Percentiles rank a stretch among this genome's conserved stretches.
phyloP scores from a whole-genome alignment of 2,113 vertebrate genomes.

The Percopsis transmontana region DNA sequence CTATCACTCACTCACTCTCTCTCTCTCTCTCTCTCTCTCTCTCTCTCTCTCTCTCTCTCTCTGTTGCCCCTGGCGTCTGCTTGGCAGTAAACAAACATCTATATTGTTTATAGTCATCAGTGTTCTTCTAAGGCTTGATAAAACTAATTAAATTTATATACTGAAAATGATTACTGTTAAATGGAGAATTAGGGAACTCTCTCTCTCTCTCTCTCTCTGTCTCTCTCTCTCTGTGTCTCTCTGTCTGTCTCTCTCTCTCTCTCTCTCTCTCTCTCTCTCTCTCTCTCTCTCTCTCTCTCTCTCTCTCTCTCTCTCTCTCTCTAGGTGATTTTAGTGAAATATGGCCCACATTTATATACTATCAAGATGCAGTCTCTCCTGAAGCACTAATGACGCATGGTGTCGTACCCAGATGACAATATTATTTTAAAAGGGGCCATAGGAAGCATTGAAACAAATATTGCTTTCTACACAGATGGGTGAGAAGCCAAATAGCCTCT shows the following conservation, averaged over 20 bases:
- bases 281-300: no score
- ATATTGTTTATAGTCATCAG: slow-evolving; percentile 42
- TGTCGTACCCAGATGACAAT: slow-evolving; percentile 27
- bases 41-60: slow-evolving; percentile 2
- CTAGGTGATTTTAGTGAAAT: no score
- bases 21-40: slow-evolving; percentile 2
- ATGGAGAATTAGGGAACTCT: not conserved
- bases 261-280: no score
- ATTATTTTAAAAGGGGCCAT: slow-evolving; percentile 9
- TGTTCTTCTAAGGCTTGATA: slow-evolving; percentile 33
- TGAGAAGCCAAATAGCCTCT: slow-evolving; percentile 52
- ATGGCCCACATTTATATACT: slow-evolving; percentile 16
- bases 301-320: no score
- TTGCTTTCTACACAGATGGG: slow-evolving; percentile 46
- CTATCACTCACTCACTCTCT: not conserved
- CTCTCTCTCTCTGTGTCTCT: no score
- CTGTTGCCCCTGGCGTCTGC: slow-evolving; percentile 25
- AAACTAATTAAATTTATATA: slow-evolving; percentile 25
- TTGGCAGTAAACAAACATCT: slow-evolving; percentile 54
- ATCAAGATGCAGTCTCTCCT: slow-evolving; percentile 15
- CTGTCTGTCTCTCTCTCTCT: no score
- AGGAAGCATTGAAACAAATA: slow-evolving; percentile 24
- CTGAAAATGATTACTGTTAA: slow-evolving; percentile 42
- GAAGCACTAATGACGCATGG: slow-evolving; percentile 48
- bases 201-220: no score